Base-by-base conservation (phyloP, 1,140 invertebrate species). In the Eupristina koningsbergeri region DNA sequence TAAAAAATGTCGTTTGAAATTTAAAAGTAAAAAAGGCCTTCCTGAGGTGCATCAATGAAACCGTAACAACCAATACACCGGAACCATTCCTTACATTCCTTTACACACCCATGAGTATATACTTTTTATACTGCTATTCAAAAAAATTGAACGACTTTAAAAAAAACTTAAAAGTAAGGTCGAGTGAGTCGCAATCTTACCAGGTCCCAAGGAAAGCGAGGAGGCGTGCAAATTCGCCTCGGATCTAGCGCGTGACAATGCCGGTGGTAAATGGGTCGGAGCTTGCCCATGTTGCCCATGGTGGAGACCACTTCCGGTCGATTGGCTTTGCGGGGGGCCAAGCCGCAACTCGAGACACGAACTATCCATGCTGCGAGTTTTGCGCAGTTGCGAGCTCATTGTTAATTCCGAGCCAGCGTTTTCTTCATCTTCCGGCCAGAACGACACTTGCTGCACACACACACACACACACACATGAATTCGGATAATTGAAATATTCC, bases 331-430 rank as follows among this genome's bases (percentile, higher is more conserved):
- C 53, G 89, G 87, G 34, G 91, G 90, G 47, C 91, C 91, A n/a
- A 92, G 86, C 71, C 96, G 93, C 85, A 97, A 94, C 87, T 97
- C 96, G 50, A 97, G 92, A 87, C 96, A 97, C 22, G 96, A 96
- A 15, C 96, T 97, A 88, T 98, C 97, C 93, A 98, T 96, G 80
- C 96, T 97, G 87, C 96, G 94, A 45, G 96, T 97, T 90, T 98
- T 98, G 84, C 97, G 93, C 84, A 97, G 90, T 87, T 96, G 96
- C 0, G 96, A 96, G 67, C 86, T 95, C 94, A 87, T 95, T 92
- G 88, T 95, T 91, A 90, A 92, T 91, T 91, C 93, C 81, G 89
- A 94, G 74, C 90, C 92, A 41, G 90, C 92, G 86, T 89, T 93
- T 87, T 86, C 94, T 81, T 96, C 96, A 86, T 96, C 95, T 86